Evolutionary conservation across 2,888 invertebrate species (phyloP), one percentile per base, ranked within the genome.

Genomic region (Alentia gelatinosa): DNA sequence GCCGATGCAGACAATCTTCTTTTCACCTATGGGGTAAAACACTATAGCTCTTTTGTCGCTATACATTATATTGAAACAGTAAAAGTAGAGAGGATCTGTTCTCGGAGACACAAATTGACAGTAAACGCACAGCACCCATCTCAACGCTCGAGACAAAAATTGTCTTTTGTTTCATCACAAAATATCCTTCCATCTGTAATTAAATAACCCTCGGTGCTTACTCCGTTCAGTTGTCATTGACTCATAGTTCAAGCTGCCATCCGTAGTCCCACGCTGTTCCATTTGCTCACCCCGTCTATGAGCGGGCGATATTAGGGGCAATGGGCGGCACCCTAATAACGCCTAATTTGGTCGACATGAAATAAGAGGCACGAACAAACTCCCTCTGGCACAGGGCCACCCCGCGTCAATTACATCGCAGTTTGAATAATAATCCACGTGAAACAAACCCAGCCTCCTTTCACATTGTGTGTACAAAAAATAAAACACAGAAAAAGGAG

Each of bases 341-440:
- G 47, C 30, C 86, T 86, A 86, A 86, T 86, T 86, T 47, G 33
- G 33, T 86, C 86, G 35, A 19, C 86, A 86, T 86, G 86, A 47
- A 86, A 86, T 86, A 30, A 86, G 86, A 86, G 86, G 47, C 86
- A 86, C 26, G 42, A 86, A 30, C 86, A 86, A 86, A 86, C 47
- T 86, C 47, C 42, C 42, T 23, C 86, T 47, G 42, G 47, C 26
- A n/a, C n/a, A 30, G 86, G 23, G 19, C 47, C 30, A n/a, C 9
- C 15, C 30, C 26, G 35, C 9, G 35, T 86, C 86, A 47, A 86
- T 86, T 86, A 86, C 86, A 86, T 86, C 86, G 47, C 30, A 86
- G 42, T 50, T 50, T 86, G 86, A 86, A 86, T 86, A 86, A 26
- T 86, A 86, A 86, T 86, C 47, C 86, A 33, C 33, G 47, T 42